Conservation (phyloP, 2,888 invertebrate genomes). For the Sesia bembeciformis region DNA sequence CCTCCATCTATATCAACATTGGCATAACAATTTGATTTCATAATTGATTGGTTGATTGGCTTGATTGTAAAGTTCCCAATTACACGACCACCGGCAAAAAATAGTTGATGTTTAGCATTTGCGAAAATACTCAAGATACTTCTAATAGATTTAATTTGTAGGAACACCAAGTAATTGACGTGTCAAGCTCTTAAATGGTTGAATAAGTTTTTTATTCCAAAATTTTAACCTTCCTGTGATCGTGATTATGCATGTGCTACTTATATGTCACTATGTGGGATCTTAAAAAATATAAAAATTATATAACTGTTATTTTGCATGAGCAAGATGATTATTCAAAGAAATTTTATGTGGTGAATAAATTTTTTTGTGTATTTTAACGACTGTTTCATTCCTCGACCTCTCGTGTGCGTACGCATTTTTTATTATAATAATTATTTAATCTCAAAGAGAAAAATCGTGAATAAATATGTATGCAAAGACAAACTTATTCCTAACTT, state of each 20-base stretch:
- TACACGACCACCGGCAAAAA: too few relatives aligned
- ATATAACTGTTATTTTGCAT: constrained; percentile 68
- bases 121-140: constrained; percentile 40
- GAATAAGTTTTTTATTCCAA: constrained; percentile 67
- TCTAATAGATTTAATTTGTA: constrained; percentile 48
- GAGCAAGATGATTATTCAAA: constrained; percentile 54
- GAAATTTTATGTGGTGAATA: constrained; percentile 72
- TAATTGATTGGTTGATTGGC: too few relatives aligned
- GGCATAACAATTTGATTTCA: too few relatives aligned
- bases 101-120: too few relatives aligned
- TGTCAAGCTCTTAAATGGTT: constrained; percentile 43
- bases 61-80: too few relatives aligned
- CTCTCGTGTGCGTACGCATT: too few relatives aligned
- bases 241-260: constrained; percentile 56
- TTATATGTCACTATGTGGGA: constrained; percentile 53
- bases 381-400: too few relatives aligned
- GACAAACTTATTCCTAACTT: too few relatives aligned
- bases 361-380: constrained; percentile 62
- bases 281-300: constrained; percentile 52
- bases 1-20: too few relatives aligned
- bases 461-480: too few relatives aligned
- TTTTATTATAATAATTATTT: too few relatives aligned
- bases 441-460: too few relatives aligned
- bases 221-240: constrained; percentile 70
- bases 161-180: constrained; percentile 48